Base-by-base conservation (phyloP, 2,888 invertebrate species). In the Macaria liturata region DNA sequence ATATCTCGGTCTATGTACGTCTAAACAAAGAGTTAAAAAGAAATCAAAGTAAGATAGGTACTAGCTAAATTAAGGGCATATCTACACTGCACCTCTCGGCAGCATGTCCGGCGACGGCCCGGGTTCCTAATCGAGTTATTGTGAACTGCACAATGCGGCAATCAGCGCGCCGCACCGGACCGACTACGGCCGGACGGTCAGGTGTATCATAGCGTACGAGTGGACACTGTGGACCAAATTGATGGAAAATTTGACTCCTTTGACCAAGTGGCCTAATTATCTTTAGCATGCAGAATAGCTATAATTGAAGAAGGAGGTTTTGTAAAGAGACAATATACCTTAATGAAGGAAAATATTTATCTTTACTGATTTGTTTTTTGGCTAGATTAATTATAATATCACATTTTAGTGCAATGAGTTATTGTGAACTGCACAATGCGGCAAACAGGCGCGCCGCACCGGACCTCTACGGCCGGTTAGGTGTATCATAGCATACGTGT, bases 111-210 rank as follows among this genome's bases (percentile, higher is more conserved):
- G 84, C 76, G 76, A 65, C 77, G 75, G 81, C 74, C 80, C 81
- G 75, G 73, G 66, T 73, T 75, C 75, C 88, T 91, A 91, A 91
- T 91, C 91, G 90, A 91, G 89, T 91, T 90, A 91, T 89, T 91
- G 91, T 90, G 82, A 81, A 75, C 80, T 78, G 77, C 78, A 91
- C 91, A 91, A 91, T 91, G 84, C 76, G 79, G 87, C 88, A 91
- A 91, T 91, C 91, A 91, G 83, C 67, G 67, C 65, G 68, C 78
- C 78, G 71, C 76, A 71, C 72, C 69, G 69, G 48, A 45, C 51
- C 42, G 50, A 7, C 9, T 4, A 30, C 71, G 69, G 55, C 40
- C 40, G n/a, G 8, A 37, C 37, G 37, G 37, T 8, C 40, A 40
- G 40, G 40, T 40, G 40, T 40, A 40, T 40, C 40, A 40, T 34